These are phyloP conservation scores for Sprattus sprattus DNA, from an alignment of 2,113 vertebrate genomes.

Conservation along the genomic window DNA sequence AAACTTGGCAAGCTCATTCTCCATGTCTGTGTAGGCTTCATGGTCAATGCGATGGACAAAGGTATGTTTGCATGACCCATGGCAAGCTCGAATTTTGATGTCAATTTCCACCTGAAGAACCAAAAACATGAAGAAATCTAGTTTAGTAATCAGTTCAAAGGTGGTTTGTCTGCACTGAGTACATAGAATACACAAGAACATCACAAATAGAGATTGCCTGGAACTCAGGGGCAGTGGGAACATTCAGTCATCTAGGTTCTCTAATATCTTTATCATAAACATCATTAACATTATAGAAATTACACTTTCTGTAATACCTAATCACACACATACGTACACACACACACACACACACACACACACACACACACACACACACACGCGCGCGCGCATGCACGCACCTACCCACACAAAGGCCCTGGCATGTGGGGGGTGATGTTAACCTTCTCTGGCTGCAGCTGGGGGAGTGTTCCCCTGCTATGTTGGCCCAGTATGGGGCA, in stretches of 20 bases:
- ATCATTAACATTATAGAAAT: too few relatives aligned
- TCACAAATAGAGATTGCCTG: neutral
- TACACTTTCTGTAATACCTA: too few relatives aligned
- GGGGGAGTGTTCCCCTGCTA: constrained; percentile 30
- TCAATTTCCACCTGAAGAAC: constrained; percentile 69
- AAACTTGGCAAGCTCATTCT: constrained; percentile 30
- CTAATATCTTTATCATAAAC: too few relatives aligned
- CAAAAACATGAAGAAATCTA: constrained; percentile 28
- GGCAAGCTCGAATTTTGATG: constrained; percentile 68
- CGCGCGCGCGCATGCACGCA: neutral
- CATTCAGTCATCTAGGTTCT: neutral
- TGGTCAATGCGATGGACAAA: constrained; percentile 47
- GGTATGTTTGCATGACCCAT: constrained; percentile 61
- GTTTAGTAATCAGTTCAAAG: constrained; percentile 30
- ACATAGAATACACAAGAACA: constrained; percentile 28
- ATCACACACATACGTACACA: too few relatives aligned
- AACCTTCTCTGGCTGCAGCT: constrained; percentile 38
- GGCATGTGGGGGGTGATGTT: constrained; percentile 29
- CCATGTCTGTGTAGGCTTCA: constrained; percentile 31
- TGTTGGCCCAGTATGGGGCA: constrained; percentile 30
- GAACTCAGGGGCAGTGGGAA: neutral
- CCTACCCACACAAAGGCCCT: neutral
- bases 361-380: too few relatives aligned
- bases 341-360: too few relatives aligned
- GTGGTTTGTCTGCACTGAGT: constrained; percentile 34